Percentiles rank a stretch among this genome's conserved stretches.
phyloP scores from a whole-genome alignment of 2,888 invertebrate genomes.

The Meiosimyza platycephala region DNA sequence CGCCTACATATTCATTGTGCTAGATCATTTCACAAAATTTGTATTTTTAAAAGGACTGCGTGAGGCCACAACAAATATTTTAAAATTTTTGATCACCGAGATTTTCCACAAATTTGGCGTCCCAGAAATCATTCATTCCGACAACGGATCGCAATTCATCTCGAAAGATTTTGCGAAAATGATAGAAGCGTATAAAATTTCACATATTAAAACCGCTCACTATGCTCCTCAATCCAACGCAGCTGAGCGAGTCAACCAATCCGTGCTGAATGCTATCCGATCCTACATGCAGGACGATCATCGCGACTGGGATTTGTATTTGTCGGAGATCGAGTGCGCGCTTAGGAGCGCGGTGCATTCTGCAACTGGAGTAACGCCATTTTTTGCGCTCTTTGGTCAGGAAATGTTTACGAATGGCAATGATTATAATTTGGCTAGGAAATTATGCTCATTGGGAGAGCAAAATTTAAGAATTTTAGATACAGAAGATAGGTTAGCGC shows the following conservation, averaged over 20 bases:
- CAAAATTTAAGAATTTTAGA: neutral
- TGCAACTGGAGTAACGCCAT: slow-evolving; percentile 26
- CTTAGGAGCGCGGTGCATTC: no score
- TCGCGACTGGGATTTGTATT: slow-evolving; percentile 31
- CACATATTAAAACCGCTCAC: neutral
- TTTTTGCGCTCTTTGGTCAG: slow-evolving; percentile 25
- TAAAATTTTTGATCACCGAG: neutral
- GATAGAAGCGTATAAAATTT: neutral
- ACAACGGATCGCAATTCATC: neutral
- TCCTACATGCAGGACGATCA: neutral
- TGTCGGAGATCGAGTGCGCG: no score
- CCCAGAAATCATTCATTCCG: neutral
- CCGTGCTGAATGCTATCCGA: neutral
- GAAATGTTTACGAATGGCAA: slow-evolving; percentile 21
- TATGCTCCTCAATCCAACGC: no score
- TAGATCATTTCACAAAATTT: neutral
- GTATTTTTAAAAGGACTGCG: neutral
- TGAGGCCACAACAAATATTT: neutral
- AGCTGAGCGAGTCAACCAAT: no score
- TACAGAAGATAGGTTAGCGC: neutral
- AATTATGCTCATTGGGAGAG: slow-evolving; percentile 13
- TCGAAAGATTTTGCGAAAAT: neutral
- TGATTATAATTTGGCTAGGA: slow-evolving; percentile 26
- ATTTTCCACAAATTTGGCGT: no score
- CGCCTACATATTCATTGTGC: neutral